Conservation (phyloP, 2,797 vertebrate genomes). For the Pterois miles region DNA sequence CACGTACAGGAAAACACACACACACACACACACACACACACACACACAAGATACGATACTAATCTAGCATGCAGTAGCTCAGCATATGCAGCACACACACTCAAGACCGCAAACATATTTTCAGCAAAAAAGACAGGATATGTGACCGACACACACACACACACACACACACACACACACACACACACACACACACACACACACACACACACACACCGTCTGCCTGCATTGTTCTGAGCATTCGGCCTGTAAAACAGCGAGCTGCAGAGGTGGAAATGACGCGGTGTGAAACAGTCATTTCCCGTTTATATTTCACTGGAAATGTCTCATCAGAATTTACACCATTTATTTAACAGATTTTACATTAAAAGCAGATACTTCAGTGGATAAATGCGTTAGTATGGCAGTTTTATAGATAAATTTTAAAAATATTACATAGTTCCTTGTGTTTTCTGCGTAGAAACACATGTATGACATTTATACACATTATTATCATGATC, state of each 20-base stretch:
- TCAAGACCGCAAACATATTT: conserved; percentile 52
- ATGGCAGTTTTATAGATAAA: not conserved
- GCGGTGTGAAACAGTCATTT: not conserved
- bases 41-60: too few relatives aligned
- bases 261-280: conserved; percentile 6
- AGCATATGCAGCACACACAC: not conserved
- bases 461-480: not conserved
- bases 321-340: not conserved
- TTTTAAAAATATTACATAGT: not conserved
- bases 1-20: not conserved
- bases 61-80: not conserved
- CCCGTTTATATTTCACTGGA: fast-evolving
- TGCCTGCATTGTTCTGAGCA: not conserved
- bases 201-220: not conserved
- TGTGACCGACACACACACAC: conserved; percentile 3
- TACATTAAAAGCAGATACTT: not conserved
- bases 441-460: not conserved
- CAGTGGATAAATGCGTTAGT: not conserved
- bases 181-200: not conserved
- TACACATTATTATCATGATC: not conserved
- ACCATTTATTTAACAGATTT: not conserved
- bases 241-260: not conserved
- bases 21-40: not conserved
- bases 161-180: not conserved
- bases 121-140: conserved; percentile 51